These are phyloP conservation scores for Sepioteuthis lessoniana DNA, from an alignment of 2,888 invertebrate genomes.

Conservation along the genomic window DNA sequence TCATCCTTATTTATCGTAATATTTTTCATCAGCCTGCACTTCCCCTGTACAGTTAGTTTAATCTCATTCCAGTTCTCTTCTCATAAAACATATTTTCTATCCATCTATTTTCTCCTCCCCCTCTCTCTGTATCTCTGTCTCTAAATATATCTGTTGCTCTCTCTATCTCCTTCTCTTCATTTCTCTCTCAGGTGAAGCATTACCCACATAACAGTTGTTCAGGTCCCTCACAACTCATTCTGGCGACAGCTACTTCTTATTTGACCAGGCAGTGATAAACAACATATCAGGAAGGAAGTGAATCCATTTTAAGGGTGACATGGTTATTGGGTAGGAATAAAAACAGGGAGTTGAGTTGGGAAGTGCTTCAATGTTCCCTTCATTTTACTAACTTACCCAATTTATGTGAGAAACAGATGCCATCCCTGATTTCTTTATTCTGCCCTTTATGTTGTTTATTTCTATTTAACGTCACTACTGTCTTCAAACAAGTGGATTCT, in stretches of 20 bases:
- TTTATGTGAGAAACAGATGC: constrained; percentile 33
- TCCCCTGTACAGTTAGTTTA: too few relatives aligned
- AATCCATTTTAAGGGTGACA: constrained; percentile 4
- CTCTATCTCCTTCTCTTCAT: too few relatives aligned
- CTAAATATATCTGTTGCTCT: too few relatives aligned
- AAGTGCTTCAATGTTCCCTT: neutral
- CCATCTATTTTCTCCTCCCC: neutral
- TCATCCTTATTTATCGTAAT: too few relatives aligned
- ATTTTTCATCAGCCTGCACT: too few relatives aligned
- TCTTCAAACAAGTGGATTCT: neutral
- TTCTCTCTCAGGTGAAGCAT: neutral
- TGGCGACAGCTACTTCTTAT: neutral
- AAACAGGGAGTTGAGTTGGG: neutral
- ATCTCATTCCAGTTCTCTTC: neutral
- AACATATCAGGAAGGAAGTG: constrained; percentile 14
- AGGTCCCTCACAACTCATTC: neutral
- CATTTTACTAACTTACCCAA: constrained; percentile 33
- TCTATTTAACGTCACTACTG: neutral
- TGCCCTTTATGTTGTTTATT: too few relatives aligned
- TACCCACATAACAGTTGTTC: neutral
- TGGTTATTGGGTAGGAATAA: neutral
- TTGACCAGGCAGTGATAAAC: constrained; percentile 33
- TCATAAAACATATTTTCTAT: neutral
- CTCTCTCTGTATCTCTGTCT: neutral
- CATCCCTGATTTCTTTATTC: neutral